These are phyloP conservation scores for Myodes glareolus DNA, from an alignment of 2,113 vertebrate species.

Conservation along the genomic window DNA sequence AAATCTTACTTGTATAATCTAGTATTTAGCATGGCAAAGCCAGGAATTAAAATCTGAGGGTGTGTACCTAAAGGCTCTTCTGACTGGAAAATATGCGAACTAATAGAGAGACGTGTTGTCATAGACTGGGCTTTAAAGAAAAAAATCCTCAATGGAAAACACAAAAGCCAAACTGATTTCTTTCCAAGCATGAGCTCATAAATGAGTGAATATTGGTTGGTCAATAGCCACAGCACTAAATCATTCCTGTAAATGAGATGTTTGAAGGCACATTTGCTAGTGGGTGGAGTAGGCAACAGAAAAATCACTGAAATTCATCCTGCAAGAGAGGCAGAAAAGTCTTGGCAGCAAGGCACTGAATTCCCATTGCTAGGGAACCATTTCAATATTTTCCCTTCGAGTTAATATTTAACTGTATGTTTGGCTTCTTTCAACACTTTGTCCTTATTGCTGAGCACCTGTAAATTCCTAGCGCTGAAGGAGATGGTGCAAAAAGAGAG, in stretches of 20 bases:
- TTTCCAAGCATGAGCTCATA: slow-evolving; percentile 61
- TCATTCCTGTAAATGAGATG: slow-evolving; percentile 47
- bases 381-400: slow-evolving; percentile 24
- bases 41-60: slow-evolving; percentile 23
- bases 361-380: neutral
- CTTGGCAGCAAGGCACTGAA: neutral
- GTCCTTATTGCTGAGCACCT: neutral
- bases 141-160: slow-evolving; percentile 46
- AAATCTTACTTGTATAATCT: slow-evolving; percentile 27
- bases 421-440: neutral
- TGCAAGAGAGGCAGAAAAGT: neutral
- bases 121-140: neutral
- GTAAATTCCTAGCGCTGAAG: neutral
- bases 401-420: neutral
- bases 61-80: neutral
- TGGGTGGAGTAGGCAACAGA: slow-evolving; percentile 25
- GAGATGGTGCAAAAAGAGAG: neutral
- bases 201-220: slow-evolving; percentile 63
- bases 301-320: neutral
- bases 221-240: slow-evolving; percentile 46
- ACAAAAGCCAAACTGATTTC: slow-evolving; percentile 16
- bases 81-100: neutral
- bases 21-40: neutral
- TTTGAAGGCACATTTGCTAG: slow-evolving; percentile 49
- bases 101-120: neutral